Evolutionary conservation across 2,113 vertebrate genomes (phyloP).

Genomic region (Coryphaenoides rupestris): DNA sequence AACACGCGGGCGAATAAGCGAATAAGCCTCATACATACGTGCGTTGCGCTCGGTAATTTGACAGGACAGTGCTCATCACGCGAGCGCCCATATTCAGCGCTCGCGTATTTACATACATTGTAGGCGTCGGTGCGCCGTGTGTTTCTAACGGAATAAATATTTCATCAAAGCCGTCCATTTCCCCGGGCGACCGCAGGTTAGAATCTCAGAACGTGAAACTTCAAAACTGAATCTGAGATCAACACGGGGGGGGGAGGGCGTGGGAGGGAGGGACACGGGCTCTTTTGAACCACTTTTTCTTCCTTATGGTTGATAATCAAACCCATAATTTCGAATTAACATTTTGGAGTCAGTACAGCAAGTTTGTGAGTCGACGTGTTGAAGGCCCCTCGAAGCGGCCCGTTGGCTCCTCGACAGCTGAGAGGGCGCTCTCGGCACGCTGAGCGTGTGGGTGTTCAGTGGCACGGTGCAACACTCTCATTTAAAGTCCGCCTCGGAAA

Average conservation of each 20-base stretch:
- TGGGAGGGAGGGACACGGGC: neutral
- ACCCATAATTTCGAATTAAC: slow-evolving; percentile 14
- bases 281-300: neutral
- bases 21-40: neutral
- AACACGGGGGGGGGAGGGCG: neutral
- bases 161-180: slow-evolving; percentile 24
- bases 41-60: slow-evolving; percentile 8
- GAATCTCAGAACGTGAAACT: neutral
- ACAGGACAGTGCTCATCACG: slow-evolving; percentile 6
- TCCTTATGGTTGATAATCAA: slow-evolving; percentile 15
- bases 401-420: no score
- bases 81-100: neutral
- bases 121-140: slow-evolving; percentile 7
- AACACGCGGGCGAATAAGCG: neutral
- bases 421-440: no score
- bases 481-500: neutral
- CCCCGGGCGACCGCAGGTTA: slow-evolving; percentile 20
- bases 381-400: no score
- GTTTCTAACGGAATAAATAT: slow-evolving; percentile 18
- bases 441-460: no score
- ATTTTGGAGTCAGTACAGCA: neutral
- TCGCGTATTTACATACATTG: slow-evolving; percentile 18
- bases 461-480: neutral
- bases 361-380: neutral
- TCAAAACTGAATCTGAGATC: slow-evolving; percentile 6